phyloP scores from a whole-genome alignment of 64 coral and sea anemone genomes.

The Platygyra sinensis region DNA sequence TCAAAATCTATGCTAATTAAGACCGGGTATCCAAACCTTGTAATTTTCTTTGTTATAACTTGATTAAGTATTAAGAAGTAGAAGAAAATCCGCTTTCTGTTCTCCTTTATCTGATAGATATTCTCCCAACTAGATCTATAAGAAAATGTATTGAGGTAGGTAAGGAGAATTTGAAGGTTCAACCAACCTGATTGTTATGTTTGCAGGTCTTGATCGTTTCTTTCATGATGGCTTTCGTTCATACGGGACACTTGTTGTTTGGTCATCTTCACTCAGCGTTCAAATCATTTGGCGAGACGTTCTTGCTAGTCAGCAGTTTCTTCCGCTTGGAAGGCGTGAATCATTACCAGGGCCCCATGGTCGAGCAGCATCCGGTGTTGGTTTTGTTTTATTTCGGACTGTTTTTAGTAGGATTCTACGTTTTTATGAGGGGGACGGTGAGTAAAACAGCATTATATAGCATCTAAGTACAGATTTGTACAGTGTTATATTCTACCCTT shows the following conservation, averaged over 20 bases:
- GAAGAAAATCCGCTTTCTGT: too few species aligned
- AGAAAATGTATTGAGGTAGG: too few species aligned
- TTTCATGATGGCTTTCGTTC: slow-evolving; percentile 33
- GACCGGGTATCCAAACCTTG: too few species aligned
- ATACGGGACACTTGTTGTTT: slow-evolving; percentile 56
- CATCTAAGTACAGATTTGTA: not conserved
- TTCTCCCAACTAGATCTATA: too few species aligned
- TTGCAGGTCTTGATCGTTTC: slow-evolving; percentile 22
- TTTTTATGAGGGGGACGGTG: slow-evolving; percentile 41
- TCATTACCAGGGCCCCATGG: slow-evolving; percentile 18
- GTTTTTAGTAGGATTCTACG: slow-evolving; percentile 34
- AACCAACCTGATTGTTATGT: not conserved
- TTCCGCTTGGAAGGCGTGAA: slow-evolving; percentile 12
- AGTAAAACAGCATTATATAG: not conserved
- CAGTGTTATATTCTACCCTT: not conserved
- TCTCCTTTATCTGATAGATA: too few species aligned
- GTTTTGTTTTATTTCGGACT: slow-evolving; percentile 35
- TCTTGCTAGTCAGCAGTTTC: slow-evolving; percentile 33
- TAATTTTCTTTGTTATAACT: too few species aligned
- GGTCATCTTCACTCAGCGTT: slow-evolving; percentile 25
- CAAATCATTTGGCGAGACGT: slow-evolving; percentile 32
- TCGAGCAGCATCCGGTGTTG: slow-evolving; percentile 9
- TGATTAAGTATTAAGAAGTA: too few species aligned
- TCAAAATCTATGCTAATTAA: too few species aligned
- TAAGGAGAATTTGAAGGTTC: too few species aligned